Evolutionary conservation across 2,888 invertebrate species (phyloP).

Genomic region (Ganaspis brasiliensis): DNA sequence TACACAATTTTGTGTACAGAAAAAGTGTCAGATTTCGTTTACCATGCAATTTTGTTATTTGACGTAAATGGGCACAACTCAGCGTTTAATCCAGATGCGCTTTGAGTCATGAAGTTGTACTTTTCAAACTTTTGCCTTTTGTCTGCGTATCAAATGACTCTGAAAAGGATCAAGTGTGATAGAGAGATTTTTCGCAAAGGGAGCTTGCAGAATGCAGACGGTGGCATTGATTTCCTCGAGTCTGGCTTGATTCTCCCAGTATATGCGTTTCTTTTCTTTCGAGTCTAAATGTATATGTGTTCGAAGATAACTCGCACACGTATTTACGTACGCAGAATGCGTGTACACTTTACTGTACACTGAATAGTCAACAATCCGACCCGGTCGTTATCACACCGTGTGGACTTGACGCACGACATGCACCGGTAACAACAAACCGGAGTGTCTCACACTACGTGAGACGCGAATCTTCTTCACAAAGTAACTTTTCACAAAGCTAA

Average conservation of each 20-base stretch:
- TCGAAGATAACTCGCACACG: conserved; percentile 14
- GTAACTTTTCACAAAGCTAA: conserved; percentile 5
- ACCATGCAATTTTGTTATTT: too few relatives aligned
- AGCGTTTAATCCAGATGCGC: too few relatives aligned
- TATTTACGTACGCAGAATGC: conserved; percentile 5
- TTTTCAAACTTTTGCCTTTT: background rate
- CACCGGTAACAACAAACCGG: conserved; percentile 39
- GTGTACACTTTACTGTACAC: background rate
- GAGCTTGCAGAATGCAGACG: conserved; percentile 62
- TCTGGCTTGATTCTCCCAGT: conserved; percentile 23
- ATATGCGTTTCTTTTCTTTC: conserved; percentile 16
- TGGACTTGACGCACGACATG: conserved; percentile 29
- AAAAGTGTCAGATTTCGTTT: too few relatives aligned
- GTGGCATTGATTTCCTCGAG: conserved; percentile 72
- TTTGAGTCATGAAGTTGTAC: too few relatives aligned
- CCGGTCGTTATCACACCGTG: conserved; percentile 31
- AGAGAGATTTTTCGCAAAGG: conserved; percentile 13
- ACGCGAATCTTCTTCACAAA: background rate
- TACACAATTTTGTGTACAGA: too few relatives aligned
- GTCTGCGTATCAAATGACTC: conserved; percentile 7
- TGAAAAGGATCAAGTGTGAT: conserved; percentile 33
- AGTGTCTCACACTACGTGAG: conserved; percentile 17
- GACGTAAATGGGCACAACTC: too few relatives aligned
- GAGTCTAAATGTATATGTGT: background rate
- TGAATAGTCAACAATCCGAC: conserved; percentile 22